Conservation (phyloP, 2,888 invertebrate species). For the Bibio marci region DNA sequence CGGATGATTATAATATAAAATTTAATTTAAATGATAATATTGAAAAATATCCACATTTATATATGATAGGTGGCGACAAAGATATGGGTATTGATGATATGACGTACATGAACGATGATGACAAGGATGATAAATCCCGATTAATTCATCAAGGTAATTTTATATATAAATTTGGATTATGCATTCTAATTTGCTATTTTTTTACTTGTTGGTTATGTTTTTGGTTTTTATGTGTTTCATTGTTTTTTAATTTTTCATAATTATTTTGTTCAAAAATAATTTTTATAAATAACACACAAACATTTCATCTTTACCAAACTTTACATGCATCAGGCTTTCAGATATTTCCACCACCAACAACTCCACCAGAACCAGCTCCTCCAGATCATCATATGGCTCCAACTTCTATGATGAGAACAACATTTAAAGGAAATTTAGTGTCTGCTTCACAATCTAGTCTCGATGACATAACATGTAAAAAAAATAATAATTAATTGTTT, state of each 20-base stretch:
- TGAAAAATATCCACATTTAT: constrained; percentile 45
- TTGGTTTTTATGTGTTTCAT: neutral
- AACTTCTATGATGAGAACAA: constrained; percentile 31
- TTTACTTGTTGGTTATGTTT: neutral
- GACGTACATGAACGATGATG: constrained; percentile 23
- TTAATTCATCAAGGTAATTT: constrained; percentile 36
- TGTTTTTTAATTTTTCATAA: too few relatives aligned
- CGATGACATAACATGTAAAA: constrained; percentile 46
- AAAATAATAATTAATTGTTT: neutral
- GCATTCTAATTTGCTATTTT: neutral
- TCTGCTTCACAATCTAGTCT: constrained; percentile 43
- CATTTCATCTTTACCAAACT: too few relatives aligned
- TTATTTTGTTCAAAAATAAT: too few relatives aligned
- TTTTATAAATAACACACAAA: too few relatives aligned
- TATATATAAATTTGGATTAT: neutral
- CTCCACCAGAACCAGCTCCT: constrained; percentile 71
- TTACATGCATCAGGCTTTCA: constrained; percentile 42
- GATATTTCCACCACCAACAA: constrained; percentile 68
- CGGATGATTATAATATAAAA: constrained; percentile 29
- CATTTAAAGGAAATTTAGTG: constrained; percentile 32
- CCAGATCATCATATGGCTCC: constrained; percentile 55
- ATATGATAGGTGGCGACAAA: constrained; percentile 40
- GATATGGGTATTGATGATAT: constrained; percentile 29
- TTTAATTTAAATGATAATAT: constrained; percentile 48
- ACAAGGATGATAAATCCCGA: constrained; percentile 28